A percentile compares a stretch with the other conserved stretches of the same genome.
phyloP scores from a whole-genome alignment of 2,888 invertebrate species.

The Caradrina clavipalpis region DNA sequence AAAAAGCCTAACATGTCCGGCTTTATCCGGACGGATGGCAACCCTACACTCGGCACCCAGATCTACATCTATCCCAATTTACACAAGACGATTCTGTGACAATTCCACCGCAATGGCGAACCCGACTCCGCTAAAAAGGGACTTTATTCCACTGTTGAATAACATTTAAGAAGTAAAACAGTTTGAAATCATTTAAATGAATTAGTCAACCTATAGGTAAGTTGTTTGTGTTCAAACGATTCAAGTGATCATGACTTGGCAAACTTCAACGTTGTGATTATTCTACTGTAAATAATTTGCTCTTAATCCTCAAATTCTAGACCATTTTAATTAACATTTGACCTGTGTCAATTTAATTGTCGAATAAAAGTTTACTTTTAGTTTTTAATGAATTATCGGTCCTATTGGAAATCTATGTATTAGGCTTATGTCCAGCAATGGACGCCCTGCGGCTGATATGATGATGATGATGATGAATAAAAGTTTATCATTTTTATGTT shows the following conservation, averaged over 20 bases:
- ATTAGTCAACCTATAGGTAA: constrained; percentile 18
- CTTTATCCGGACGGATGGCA: no score
- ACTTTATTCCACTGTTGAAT: background rate
- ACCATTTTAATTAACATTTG: constrained; percentile 21
- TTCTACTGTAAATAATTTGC: constrained; percentile 46
- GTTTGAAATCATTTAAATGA: constrained; percentile 1
- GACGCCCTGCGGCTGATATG: no score
- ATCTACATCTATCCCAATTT: no score
- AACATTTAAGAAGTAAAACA: background rate
- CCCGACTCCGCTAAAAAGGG: background rate
- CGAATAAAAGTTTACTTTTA: no score
- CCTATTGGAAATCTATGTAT: no score
- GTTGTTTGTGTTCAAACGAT: constrained; percentile 16
- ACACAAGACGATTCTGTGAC: background rate
- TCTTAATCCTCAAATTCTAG: constrained; percentile 16
- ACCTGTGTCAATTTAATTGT: no score
- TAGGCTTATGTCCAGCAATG: no score
- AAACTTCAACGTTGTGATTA: constrained; percentile 13
- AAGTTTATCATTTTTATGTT: background rate
- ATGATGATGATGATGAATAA: no score
- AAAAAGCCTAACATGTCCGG: no score
- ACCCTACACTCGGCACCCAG: no score
- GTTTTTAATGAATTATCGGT: no score
- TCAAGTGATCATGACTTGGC: constrained; percentile 36
- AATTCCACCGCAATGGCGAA: background rate